Evolutionary conservation across 2,888 invertebrate species (phyloP).

Genomic region (Azorinus chamasolen): DNA sequence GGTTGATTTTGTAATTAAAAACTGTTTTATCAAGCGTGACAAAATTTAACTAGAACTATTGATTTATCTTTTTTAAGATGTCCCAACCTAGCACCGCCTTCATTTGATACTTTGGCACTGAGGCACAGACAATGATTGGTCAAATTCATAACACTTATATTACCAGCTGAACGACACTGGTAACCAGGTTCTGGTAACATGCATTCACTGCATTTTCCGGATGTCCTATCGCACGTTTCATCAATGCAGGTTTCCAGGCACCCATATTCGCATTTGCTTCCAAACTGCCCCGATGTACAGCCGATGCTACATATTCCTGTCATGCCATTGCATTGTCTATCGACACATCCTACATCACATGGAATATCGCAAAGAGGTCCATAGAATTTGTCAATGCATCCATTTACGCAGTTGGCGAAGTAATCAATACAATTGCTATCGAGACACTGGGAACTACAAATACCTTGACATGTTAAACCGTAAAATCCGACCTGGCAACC

Average conservation of each 20-base stretch:
- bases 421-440: conserved; percentile 19
- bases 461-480: conserved; percentile 17
- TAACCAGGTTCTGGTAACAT: conserved; percentile 5
- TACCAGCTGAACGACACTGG: conserved; percentile 42
- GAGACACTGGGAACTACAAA: conserved; percentile 33
- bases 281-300: conserved; percentile 34
- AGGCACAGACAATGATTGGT: too few relatives aligned
- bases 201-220: conserved; percentile 45
- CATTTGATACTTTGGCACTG: too few relatives aligned
- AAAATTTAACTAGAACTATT: too few relatives aligned
- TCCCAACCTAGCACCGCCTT: too few relatives aligned
- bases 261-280: conserved; percentile 24
- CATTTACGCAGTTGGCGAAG: conserved; percentile 2
- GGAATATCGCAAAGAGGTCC: conserved; percentile 9
- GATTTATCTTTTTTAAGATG: too few relatives aligned
- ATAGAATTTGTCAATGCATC: conserved; percentile 16
- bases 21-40: too few relatives aligned
- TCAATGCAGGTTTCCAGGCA: conserved; percentile 46
- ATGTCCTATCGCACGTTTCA: conserved; percentile 33
- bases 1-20: too few relatives aligned
- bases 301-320: conserved; percentile 24
- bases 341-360: conserved; percentile 17
- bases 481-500: conserved; percentile 30
- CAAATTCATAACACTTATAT: too few relatives aligned
- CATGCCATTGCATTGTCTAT: conserved; percentile 20